These are phyloP conservation scores for Neotoma lepida DNA, from an alignment of 2,113 vertebrate genomes.

Conservation along the genomic window DNA sequence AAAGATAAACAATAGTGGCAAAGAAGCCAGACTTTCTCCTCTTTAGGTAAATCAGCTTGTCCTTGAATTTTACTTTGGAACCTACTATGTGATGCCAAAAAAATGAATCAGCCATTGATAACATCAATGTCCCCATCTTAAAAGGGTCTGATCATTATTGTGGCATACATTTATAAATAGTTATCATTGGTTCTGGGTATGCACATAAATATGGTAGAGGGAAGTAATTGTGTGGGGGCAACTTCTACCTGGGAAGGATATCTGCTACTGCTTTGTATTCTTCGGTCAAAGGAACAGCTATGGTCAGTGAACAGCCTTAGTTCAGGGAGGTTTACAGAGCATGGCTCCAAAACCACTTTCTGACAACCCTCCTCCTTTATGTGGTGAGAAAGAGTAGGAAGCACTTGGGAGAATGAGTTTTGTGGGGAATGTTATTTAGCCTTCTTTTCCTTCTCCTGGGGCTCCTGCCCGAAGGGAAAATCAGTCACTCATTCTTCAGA, in stretches of 20 bases:
- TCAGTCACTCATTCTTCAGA: background rate
- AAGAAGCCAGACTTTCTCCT: background rate
- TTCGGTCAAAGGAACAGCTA: background rate
- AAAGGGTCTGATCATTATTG: background rate
- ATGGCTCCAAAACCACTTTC: background rate
- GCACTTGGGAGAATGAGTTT: background rate
- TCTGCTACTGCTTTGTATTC: background rate
- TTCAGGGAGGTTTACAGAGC: background rate
- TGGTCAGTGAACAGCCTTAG: background rate
- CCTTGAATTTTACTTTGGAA: constrained; percentile 20
- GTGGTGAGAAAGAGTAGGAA: background rate
- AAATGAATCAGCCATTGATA: background rate
- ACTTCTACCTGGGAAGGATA: background rate
- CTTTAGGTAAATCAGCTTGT: background rate
- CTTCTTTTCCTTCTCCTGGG: background rate
- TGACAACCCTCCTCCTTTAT: no score
- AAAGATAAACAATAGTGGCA: background rate
- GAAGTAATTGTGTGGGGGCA: background rate
- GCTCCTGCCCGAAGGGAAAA: background rate
- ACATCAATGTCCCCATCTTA: background rate
- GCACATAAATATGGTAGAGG: background rate
- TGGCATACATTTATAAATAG: background rate
- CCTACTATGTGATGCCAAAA: background rate
- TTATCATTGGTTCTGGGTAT: background rate
- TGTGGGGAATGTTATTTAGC: background rate